A percentile compares a stretch with the other conserved stretches of the same genome.
phyloP scores from a whole-genome alignment of 2,113 vertebrate species.

The Microcebus griseorufus region DNA sequence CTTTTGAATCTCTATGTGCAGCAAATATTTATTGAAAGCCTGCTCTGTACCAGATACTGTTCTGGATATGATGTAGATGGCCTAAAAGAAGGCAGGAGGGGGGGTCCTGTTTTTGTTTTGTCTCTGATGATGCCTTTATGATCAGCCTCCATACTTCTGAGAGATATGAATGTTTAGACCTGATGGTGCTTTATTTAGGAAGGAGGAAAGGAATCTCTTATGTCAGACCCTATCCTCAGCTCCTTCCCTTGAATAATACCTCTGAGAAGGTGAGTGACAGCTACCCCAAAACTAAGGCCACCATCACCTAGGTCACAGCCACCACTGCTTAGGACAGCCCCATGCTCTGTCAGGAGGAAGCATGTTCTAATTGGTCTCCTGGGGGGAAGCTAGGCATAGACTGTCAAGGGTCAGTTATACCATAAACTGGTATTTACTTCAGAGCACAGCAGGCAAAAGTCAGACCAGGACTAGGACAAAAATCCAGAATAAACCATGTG shows the following conservation, averaged over 20 bases:
- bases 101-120: not conserved
- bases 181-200: not conserved
- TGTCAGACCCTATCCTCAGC: not conserved
- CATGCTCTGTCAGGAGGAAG: not conserved
- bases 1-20: not conserved
- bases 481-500: not conserved
- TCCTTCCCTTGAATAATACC: not conserved
- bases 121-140: not conserved
- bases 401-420: not conserved
- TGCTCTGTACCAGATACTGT: not conserved
- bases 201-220: not conserved
- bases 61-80: not conserved
- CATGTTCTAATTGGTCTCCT: not conserved
- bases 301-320: not conserved
- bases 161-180: not conserved
- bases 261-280: not conserved
- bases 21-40: conserved; percentile 17
- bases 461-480: not conserved
- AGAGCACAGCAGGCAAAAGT: not conserved
- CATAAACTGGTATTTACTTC: not conserved
- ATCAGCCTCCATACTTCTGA: not conserved
- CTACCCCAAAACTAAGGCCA: not conserved
- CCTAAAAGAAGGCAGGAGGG: fast-evolving
- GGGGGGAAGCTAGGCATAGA: not conserved
- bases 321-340: not conserved